These are phyloP conservation scores for Catharus minimus DNA, from an alignment of 2,113 vertebrate species.

Conservation along the genomic window DNA sequence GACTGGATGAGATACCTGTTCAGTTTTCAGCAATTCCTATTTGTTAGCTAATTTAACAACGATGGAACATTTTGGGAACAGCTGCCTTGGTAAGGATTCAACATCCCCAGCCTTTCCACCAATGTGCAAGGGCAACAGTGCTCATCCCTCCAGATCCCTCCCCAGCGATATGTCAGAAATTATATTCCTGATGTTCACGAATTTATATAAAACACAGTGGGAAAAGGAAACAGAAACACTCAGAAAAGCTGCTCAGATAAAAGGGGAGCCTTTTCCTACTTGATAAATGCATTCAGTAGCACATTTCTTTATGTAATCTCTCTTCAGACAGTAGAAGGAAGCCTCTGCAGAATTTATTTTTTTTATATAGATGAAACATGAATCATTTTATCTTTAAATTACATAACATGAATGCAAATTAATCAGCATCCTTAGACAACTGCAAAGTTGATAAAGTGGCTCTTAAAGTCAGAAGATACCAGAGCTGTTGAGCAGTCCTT, in stretches of 20 bases:
- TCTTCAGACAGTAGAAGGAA: slow-evolving; percentile 8
- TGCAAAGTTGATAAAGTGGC: background rate
- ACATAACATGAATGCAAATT: background rate
- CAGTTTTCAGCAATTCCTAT: background rate
- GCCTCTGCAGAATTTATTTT: background rate
- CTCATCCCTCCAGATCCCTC: background rate
- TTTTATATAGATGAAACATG: background rate
- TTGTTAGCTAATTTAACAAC: background rate
- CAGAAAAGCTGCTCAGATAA: background rate
- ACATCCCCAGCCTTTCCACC: background rate
- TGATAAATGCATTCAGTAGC: background rate
- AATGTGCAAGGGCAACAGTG: background rate
- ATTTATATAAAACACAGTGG: background rate
- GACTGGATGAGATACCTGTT: background rate
- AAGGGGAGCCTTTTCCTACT: background rate
- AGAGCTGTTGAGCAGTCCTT: background rate
- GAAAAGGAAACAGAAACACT: background rate
- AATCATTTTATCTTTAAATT: slow-evolving; percentile 19
- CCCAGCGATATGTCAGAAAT: background rate
- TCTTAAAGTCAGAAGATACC: background rate
- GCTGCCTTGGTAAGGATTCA: background rate
- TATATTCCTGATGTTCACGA: background rate
- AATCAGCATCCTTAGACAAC: background rate
- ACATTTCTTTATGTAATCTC: background rate
- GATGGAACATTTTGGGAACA: background rate